These are phyloP conservation scores for Telmatherina bonti DNA, from an alignment of 2,797 vertebrate genomes.

Conservation along the genomic window DNA sequence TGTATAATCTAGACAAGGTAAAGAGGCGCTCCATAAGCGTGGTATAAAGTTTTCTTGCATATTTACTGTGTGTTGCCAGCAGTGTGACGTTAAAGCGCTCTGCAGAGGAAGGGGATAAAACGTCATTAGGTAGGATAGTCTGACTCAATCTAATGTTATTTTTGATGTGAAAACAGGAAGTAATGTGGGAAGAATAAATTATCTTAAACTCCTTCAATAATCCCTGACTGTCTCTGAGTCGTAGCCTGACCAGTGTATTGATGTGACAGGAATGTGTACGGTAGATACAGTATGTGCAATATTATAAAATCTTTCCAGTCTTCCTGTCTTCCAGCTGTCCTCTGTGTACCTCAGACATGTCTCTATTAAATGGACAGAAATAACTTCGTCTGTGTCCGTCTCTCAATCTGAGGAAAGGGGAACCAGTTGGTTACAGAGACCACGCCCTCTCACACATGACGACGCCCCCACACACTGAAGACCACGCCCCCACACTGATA, in stretches of 20 bases:
- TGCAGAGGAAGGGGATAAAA: constrained; percentile 60
- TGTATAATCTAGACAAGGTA: no score
- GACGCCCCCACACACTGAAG: no score
- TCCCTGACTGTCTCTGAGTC: constrained; percentile 38
- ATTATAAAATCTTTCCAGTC: constrained; percentile 46
- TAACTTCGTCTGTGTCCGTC: constrained; percentile 9
- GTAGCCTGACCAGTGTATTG: constrained; percentile 38
- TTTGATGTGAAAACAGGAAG: constrained; percentile 53
- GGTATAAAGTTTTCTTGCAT: constrained; percentile 3
- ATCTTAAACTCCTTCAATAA: constrained; percentile 36
- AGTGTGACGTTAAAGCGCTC: constrained; percentile 49
- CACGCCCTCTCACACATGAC: no score
- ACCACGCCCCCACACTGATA: no score
- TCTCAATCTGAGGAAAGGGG: neutral
- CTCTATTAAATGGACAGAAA: constrained; percentile 75
- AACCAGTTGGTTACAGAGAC: neutral
- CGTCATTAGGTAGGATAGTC: constrained; percentile 29
- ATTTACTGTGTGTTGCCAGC: constrained; percentile 10
- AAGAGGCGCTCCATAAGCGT: neutral
- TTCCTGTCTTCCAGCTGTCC: constrained; percentile 51
- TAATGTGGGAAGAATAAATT: constrained; percentile 41
- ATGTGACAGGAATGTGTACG: constrained; percentile 40
- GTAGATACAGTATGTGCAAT: constrained; percentile 38
- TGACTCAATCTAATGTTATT: constrained; percentile 38
- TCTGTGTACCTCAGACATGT: constrained; percentile 58